phyloP scores from a whole-genome alignment of 2,113 vertebrate genomes.

The Chaetodon trifascialis region DNA sequence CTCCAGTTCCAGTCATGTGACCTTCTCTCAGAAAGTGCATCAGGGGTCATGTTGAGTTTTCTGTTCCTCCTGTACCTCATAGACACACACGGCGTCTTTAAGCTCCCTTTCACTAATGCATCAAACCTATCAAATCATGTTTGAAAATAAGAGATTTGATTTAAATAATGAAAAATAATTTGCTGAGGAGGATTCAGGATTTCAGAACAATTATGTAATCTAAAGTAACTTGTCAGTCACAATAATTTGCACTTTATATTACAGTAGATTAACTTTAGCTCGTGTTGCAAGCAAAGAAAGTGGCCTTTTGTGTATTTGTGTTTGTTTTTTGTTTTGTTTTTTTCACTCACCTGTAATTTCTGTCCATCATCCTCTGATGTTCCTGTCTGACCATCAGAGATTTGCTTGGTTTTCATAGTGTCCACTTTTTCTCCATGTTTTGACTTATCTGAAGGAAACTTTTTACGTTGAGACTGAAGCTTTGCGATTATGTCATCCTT shows the following conservation, averaged over 20 bases:
- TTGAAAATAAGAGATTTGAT: neutral
- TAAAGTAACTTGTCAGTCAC: neutral
- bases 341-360: constrained; percentile 60
- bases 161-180: neutral
- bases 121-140: neutral
- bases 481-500: neutral
- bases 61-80: constrained; percentile 9
- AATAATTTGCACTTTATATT: neutral
- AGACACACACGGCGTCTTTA: neutral
- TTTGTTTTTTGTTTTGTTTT: neutral
- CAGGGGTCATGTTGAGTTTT: constrained; percentile 22
- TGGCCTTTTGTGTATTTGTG: neutral
- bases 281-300: neutral
- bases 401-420: constrained; percentile 3
- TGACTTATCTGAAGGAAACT: constrained; percentile 53
- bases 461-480: neutral
- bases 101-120: constrained; percentile 3
- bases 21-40: constrained; percentile 23
- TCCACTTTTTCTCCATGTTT: constrained; percentile 9
- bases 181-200: neutral
- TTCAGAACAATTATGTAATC: neutral
- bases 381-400: constrained; percentile 14
- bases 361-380: constrained; percentile 37
- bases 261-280: too few species aligned
- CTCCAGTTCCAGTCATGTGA: constrained; percentile 48